phyloP scores from a whole-genome alignment of 2,888 invertebrate genomes.

The Perithous albicinctus region DNA sequence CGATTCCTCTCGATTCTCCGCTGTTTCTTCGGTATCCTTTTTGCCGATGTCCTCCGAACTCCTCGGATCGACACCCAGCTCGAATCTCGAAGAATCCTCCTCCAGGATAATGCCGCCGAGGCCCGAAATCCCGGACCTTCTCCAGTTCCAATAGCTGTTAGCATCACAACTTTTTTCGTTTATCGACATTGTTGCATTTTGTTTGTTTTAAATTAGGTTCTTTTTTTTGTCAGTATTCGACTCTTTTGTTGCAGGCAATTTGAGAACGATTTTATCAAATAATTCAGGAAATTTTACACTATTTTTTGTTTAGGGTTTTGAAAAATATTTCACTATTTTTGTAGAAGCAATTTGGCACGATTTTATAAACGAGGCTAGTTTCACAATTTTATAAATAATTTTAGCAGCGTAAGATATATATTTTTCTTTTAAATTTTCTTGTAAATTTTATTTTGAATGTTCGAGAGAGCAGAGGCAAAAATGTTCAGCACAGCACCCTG shows the following conservation, averaged over 20 bases:
- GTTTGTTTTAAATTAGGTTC: neutral
- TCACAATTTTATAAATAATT: no score
- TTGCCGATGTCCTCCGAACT: neutral
- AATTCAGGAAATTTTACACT: no score
- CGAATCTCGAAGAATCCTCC: slow-evolving; percentile 23
- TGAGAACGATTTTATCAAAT: no score
- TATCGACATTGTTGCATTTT: slow-evolving; percentile 18
- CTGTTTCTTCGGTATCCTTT: neutral
- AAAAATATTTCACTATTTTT: no score
- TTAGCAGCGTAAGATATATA: no score
- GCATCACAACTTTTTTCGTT: slow-evolving; percentile 44
- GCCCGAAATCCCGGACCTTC: slow-evolving; percentile 62
- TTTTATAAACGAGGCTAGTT: no score
- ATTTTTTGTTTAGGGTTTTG: no score
- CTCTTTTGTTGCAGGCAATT: neutral
- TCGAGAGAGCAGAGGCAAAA: no score
- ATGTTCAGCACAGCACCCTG: no score
- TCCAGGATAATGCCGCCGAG: slow-evolving; percentile 69
- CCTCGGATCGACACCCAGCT: slow-evolving; percentile 28
- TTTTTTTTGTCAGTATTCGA: neutral
- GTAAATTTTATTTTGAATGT: no score
- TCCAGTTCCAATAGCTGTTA: slow-evolving; percentile 45
- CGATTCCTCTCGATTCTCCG: neutral
- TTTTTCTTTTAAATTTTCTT: no score
- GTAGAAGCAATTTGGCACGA: no score